Conservation (phyloP, 2,113 vertebrate species). For the Lucifuga dentata region DNA sequence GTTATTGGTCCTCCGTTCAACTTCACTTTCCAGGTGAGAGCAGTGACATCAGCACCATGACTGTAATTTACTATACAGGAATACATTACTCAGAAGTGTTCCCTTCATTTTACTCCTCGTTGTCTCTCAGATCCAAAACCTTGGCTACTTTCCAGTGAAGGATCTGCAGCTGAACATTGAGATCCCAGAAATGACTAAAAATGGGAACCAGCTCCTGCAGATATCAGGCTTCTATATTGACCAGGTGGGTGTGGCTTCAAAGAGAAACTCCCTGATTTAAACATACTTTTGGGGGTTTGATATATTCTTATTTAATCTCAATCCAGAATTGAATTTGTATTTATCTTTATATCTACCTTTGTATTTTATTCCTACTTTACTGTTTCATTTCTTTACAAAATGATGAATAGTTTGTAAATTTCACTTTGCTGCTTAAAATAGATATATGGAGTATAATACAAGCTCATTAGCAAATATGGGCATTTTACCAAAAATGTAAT, state of each 20-base stretch:
- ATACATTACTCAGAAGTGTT: slow-evolving; percentile 2
- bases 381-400: too few species aligned
- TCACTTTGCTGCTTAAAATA: too few species aligned
- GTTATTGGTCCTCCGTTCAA: slow-evolving; percentile 87
- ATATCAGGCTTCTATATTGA: slow-evolving; percentile 83
- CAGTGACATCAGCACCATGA: background rate
- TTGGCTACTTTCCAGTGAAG: slow-evolving; percentile 90
- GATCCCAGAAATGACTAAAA: slow-evolving; percentile 87
- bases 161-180: slow-evolving; percentile 87
- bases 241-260: slow-evolving; percentile 84
- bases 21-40: slow-evolving; percentile 86
- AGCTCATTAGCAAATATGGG: too few species aligned
- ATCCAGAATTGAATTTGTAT: too few species aligned
- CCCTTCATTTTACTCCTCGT: background rate
- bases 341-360: too few species aligned
- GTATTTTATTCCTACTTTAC: too few species aligned
- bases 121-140: slow-evolving; percentile 89
- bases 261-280: background rate
- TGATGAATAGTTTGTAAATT: too few species aligned
- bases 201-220: slow-evolving; percentile 88
- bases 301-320: too few species aligned
- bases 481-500: too few species aligned
- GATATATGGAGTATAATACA: too few species aligned
- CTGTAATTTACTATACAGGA: background rate
- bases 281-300: background rate